Percentiles rank a stretch among this genome's conserved stretches.
Conservation (phyloP, 2,888 invertebrate genomes). For the Seira musarum region DNA sequence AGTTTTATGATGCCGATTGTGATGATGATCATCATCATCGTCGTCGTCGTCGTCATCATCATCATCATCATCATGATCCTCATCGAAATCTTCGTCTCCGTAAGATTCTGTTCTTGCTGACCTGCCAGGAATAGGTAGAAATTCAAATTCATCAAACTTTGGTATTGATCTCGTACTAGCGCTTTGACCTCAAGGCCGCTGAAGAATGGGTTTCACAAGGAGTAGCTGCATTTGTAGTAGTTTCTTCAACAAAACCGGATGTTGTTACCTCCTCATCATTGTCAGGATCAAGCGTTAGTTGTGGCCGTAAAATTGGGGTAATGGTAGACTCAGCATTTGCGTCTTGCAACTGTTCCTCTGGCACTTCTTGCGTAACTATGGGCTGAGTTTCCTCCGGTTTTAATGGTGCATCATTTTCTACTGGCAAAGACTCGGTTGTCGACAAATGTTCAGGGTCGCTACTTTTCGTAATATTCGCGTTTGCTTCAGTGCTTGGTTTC, state of each 20-base stretch:
- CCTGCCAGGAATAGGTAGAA: constrained; percentile 36
- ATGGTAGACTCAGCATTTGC: background rate
- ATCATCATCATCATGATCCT: constrained; percentile 6
- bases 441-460: background rate
- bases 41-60: background rate
- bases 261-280: too few species aligned
- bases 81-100: constrained; percentile 48
- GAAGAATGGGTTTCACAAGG: background rate
- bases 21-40: too few species aligned
- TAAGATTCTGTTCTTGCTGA: constrained; percentile 57
- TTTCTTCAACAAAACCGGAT: background rate
- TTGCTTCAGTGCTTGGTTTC: background rate
- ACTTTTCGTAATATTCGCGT: background rate
- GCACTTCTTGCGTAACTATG: background rate
- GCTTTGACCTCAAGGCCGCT: constrained; percentile 11
- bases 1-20: too few species aligned
- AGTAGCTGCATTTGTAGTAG: background rate
- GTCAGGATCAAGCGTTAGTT: too few species aligned
- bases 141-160: constrained; percentile 29
- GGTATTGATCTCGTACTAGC: constrained; percentile 16
- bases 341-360: constrained; percentile 10
- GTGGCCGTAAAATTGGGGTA: constrained; percentile 18
- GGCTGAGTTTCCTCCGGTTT: background rate
- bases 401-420: background rate
- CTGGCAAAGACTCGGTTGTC: background rate